Conservation (phyloP, 2,797 vertebrate genomes). For the Spinibarbus caldwelli region DNA sequence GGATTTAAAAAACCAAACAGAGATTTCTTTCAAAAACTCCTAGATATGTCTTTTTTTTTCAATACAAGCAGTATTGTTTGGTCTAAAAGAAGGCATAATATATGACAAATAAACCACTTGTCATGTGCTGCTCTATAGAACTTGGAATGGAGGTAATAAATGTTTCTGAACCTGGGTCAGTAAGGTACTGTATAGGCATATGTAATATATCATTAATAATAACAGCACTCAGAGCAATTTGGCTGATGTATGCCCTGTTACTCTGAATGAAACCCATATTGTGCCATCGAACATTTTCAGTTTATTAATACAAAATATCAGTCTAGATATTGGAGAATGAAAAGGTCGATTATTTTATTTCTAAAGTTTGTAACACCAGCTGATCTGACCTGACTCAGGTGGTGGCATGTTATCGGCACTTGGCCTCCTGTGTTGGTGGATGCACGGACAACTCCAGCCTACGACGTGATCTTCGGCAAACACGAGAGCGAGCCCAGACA, state of each 20-base stretch:
- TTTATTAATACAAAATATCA: neutral
- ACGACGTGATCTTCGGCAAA: conserved; percentile 77
- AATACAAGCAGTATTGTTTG: no score
- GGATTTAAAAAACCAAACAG: neutral
- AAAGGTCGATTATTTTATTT: neutral
- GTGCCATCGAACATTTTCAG: neutral
- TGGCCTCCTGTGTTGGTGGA: conserved; percentile 80
- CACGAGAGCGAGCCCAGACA: conserved; percentile 76
- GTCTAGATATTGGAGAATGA: neutral
- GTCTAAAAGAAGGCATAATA: neutral
- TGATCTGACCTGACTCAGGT: conserved; percentile 68
- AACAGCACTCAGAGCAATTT: neutral
- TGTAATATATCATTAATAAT: no score
- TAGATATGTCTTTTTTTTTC: no score
- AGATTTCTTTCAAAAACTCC: neutral
- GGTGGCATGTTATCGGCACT: conserved; percentile 81
- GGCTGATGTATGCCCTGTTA: neutral
- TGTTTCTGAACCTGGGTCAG: neutral
- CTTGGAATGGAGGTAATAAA: neutral
- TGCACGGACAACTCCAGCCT: conserved; percentile 77
- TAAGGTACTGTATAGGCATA: no score
- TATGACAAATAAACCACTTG: neutral
- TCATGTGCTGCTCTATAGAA: neutral
- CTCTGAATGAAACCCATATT: neutral
- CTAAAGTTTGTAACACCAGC: neutral